These are phyloP conservation scores for Heliothis subflexa DNA, from an alignment of 1,140 invertebrate species.

Conservation along the genomic window DNA sequence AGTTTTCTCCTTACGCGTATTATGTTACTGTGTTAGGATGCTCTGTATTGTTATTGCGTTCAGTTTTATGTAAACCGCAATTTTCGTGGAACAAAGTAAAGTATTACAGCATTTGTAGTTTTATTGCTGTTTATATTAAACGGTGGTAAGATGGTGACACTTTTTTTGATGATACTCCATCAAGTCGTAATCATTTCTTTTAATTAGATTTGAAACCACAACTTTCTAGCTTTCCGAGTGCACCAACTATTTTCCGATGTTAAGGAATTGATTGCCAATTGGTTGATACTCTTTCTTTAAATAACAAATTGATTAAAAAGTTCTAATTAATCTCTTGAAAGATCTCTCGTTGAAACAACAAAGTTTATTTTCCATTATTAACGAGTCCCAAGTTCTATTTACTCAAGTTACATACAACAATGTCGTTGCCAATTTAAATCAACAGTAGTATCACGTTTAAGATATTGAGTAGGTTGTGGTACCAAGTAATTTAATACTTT, in stretches of 20 bases:
- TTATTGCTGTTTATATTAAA: no score
- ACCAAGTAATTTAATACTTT: constrained; percentile 75
- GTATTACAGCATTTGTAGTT: no score
- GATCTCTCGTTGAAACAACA: not conserved
- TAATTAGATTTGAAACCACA: no score
- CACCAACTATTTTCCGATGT: no score
- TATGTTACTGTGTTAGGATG: constrained; percentile 15
- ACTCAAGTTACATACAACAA: constrained; percentile 41
- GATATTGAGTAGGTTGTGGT: constrained; percentile 61
- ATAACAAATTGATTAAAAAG: not conserved
- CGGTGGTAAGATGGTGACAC: no score
- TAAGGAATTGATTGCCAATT: no score
- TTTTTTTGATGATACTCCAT: no score
- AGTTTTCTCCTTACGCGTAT: constrained; percentile 25
- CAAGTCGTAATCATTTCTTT: no score
- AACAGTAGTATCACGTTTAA: constrained; percentile 77
- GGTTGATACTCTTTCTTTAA: no score
- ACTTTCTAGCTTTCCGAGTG: no score
- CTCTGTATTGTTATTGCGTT: constrained; percentile 20
- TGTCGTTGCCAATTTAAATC: constrained; percentile 69
- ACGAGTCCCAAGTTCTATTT: constrained; percentile 15
- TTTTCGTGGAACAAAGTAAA: not conserved
- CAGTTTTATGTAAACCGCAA: constrained; percentile 7
- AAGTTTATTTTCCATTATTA: constrained; percentile 27
- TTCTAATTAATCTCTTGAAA: constrained; percentile 1